Evolutionary conservation across 2,888 invertebrate species (phyloP).

Genomic region (Germaria angustata): DNA sequence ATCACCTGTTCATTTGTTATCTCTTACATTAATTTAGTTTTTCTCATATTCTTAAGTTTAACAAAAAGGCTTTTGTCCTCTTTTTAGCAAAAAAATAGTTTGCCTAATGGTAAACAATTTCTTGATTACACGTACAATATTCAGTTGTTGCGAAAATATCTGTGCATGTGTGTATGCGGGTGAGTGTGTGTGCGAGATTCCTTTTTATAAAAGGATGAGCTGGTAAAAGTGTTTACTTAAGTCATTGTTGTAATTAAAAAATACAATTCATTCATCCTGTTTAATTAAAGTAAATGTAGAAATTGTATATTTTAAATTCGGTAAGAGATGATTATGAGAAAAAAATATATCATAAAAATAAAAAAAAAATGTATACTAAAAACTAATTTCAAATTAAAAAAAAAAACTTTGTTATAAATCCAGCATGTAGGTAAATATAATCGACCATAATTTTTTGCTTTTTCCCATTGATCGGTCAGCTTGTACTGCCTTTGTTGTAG

Average conservation of each 20-base stretch:
- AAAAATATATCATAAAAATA: no score
- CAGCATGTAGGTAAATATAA: no score
- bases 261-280: conserved; percentile 10
- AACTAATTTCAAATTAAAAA: no score
- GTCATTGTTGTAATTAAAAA: not conserved
- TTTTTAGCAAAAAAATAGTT: not conserved
- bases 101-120: not conserved
- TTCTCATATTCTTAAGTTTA: not conserved
- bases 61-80: not conserved
- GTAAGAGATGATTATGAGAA: no score
- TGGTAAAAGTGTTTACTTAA: not conserved
- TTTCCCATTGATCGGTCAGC: no score
- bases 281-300: not conserved
- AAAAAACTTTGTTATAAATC: no score
- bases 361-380: no score
- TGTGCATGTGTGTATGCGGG: not conserved
- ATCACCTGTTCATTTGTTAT: conserved; percentile 18
- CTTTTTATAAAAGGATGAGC: not conserved
- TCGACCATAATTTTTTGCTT: no score
- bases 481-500: no score
- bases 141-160: not conserved
- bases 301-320: no score
- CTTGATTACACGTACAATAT: not conserved
- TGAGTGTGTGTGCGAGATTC: not conserved
- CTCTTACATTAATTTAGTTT: not conserved